Percentiles rank a stretch among this genome's conserved stretches.
phyloP scores from a whole-genome alignment of 2,113 vertebrate species.

The Dendrocopos noguchii region DNA sequence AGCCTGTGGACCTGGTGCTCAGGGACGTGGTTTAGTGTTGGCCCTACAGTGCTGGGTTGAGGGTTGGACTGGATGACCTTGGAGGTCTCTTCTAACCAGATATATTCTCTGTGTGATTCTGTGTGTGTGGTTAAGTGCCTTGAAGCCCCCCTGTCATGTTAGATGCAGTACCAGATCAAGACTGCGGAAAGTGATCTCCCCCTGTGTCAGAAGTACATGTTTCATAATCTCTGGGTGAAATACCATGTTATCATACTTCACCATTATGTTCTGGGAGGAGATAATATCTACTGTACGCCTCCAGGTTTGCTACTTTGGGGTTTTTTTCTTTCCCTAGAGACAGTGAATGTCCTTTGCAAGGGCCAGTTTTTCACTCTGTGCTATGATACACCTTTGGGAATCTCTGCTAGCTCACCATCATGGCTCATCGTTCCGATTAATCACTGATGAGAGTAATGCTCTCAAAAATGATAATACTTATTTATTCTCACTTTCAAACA shows the following conservation, averaged over 20 bases:
- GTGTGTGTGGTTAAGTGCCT: not conserved
- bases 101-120: no score
- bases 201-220: not conserved
- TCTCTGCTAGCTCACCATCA: not conserved
- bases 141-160: not conserved
- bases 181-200: not conserved
- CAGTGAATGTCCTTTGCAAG: not conserved
- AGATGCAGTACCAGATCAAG: not conserved
- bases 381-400: not conserved
- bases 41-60: no score
- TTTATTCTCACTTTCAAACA: conserved; percentile 18
- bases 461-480: not conserved
- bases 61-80: no score
- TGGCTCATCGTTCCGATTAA: conserved; percentile 22
- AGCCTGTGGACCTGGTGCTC: no score
- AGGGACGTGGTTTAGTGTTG: no score
- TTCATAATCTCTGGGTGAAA: conserved; percentile 7
- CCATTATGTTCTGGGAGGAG: not conserved
- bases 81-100: no score
- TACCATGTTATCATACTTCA: not conserved
- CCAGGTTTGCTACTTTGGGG: not conserved
- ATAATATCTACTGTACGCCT: not conserved
- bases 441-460: not conserved
- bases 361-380: not conserved
- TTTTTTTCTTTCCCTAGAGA: not conserved